Conservation (phyloP, 2,113 vertebrate genomes). For the Rafetus swinhoei region DNA sequence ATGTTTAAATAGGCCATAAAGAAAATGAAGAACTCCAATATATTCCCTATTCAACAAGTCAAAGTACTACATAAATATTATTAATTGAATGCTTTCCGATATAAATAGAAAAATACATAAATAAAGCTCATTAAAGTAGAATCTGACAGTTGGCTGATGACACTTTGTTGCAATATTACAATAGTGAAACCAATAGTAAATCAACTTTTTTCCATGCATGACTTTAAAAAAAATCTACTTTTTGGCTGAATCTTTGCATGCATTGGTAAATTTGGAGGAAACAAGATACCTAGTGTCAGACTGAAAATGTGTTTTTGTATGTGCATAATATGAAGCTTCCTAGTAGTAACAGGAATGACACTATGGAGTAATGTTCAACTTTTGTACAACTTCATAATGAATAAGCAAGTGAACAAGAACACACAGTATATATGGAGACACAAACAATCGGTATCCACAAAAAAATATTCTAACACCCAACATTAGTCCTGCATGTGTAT, state of each 20-base stretch:
- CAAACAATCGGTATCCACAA: background rate
- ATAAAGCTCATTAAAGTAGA: background rate
- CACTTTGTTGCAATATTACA: background rate
- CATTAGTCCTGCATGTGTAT: background rate
- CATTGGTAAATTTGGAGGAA: background rate
- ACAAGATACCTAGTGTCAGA: background rate
- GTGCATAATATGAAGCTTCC: slow-evolving; percentile 19
- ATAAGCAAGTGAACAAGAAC: background rate
- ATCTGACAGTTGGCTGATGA: background rate
- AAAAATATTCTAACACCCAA: background rate
- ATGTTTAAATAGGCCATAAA: background rate
- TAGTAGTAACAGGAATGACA: background rate
- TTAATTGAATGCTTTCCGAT: background rate
- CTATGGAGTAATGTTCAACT: background rate
- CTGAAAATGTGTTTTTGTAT: background rate
- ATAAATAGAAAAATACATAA: background rate
- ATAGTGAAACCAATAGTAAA: background rate
- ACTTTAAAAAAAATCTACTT: background rate
- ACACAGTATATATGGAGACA: background rate
- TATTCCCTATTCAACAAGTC: background rate
- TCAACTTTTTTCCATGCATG: slow-evolving; percentile 29
- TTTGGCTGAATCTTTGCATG: slow-evolving; percentile 45
- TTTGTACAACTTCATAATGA: background rate
- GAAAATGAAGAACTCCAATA: background rate
- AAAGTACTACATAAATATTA: background rate